Evolutionary conservation across 2,797 vertebrate genomes (phyloP).

Genomic region (Pagetopsis macropterus): DNA sequence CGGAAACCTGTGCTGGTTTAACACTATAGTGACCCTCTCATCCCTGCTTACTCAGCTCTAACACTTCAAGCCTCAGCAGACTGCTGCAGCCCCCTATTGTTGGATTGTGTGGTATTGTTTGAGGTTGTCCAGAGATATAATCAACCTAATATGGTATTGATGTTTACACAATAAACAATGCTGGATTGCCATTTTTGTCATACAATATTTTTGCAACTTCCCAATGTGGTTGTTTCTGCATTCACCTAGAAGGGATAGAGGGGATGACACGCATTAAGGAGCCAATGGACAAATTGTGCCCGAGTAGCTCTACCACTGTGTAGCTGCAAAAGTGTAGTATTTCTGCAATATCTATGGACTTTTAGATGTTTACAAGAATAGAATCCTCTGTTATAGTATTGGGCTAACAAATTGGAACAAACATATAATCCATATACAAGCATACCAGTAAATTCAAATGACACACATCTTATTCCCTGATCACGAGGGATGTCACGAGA

Average conservation of each 20-base stretch:
- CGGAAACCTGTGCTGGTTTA: constrained; percentile 19
- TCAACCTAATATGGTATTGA: constrained; percentile 1
- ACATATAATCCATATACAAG: not conserved
- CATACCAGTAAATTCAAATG: not conserved
- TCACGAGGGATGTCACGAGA: not conserved
- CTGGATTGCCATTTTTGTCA: not conserved
- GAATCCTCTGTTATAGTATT: not conserved
- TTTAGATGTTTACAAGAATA: not conserved
- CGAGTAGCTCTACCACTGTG: too few species aligned
- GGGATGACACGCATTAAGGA: too few species aligned
- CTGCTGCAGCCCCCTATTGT: not conserved
- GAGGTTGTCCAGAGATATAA: not conserved
- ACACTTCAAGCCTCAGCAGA: constrained; percentile 8
- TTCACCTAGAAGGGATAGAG: too few species aligned
- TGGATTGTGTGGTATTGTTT: constrained; percentile 8
- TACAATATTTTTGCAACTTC: not conserved
- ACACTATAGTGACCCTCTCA: not conserved
- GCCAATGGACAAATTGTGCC: too few species aligned
- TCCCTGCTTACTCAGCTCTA: constrained; percentile 5
- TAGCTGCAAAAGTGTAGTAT: not conserved
- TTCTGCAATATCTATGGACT: not conserved
- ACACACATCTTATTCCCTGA: not conserved
- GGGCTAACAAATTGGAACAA: too few species aligned
- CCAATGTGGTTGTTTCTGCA: not conserved
- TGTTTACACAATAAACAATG: not conserved